Evolutionary conservation across 2,888 invertebrate species (phyloP).

Genomic region (Timema podura): DNA sequence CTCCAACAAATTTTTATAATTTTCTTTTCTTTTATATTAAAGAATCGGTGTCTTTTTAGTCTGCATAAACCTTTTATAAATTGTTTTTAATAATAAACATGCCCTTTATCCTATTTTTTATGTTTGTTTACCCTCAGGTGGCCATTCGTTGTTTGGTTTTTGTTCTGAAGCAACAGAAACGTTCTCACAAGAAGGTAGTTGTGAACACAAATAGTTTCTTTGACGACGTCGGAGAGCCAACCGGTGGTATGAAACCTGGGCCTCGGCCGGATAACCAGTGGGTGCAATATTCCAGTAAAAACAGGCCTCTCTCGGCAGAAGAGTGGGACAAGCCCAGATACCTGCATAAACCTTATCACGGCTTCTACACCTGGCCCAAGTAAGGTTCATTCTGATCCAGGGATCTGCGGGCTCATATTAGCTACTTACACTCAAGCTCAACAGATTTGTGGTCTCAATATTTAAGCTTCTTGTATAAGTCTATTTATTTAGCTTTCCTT

Average conservation of each 20-base stretch:
- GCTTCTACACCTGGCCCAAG: slow-evolving; percentile 54
- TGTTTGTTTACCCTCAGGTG: slow-evolving; percentile 39
- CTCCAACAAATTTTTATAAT: too few species aligned
- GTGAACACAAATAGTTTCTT: slow-evolving; percentile 55
- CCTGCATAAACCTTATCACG: slow-evolving; percentile 61
- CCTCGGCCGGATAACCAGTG: slow-evolving; percentile 69
- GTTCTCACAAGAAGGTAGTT: slow-evolving; percentile 55
- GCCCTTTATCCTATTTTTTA: slow-evolving; percentile 14
- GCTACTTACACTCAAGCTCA: too few species aligned
- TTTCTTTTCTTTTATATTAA: too few species aligned
- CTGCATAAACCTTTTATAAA: too few species aligned
- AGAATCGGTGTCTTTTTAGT: too few species aligned
- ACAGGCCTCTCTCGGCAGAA: slow-evolving; percentile 57
- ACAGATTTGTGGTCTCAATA: too few species aligned
- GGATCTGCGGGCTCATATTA: too few species aligned
- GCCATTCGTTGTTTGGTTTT: slow-evolving; percentile 59
- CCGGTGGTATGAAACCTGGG: slow-evolving; percentile 45
- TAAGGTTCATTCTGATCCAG: too few species aligned
- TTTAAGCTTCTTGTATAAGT: too few species aligned
- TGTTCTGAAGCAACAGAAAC: slow-evolving; percentile 69
- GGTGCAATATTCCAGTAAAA: slow-evolving; percentile 63
- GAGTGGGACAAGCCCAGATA: slow-evolving; percentile 72
- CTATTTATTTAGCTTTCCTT: too few species aligned
- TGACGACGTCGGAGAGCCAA: slow-evolving; percentile 37
- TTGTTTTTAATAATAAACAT: not conserved